Evolutionary conservation across 1,140 invertebrate genomes (phyloP).

Genomic region (Aradophagus sp.): DNA sequence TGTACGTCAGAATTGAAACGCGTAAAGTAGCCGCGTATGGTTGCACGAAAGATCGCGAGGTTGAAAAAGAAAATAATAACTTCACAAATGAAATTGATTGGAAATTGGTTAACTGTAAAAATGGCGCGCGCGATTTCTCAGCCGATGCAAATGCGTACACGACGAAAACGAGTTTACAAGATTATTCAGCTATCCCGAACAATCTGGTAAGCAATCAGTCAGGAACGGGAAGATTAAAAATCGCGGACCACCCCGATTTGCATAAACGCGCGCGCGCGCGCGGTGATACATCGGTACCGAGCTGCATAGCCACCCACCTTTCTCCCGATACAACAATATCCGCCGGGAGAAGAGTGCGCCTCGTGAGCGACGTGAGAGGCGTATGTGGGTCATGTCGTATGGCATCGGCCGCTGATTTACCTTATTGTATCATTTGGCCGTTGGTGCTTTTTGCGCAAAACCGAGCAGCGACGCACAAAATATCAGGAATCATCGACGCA

Average conservation of each 20-base stretch:
- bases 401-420: conserved; percentile 37
- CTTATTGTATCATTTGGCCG: conserved; percentile 13
- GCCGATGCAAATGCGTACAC: too few relatives aligned
- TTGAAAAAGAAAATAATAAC: too few relatives aligned
- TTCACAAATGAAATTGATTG: too few relatives aligned
- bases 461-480: conserved; percentile 6
- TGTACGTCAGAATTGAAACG: too few relatives aligned
- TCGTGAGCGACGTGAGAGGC: conserved; percentile 27
- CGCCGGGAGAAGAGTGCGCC: neutral
- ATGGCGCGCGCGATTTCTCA: too few relatives aligned
- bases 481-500: conserved; percentile 16
- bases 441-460: conserved; percentile 26
- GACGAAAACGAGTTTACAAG: neutral
- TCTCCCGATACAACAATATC: conserved; percentile 24
- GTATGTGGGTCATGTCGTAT: conserved; percentile 34
- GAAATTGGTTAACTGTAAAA: too few relatives aligned
- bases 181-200: neutral
- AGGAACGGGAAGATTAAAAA: neutral
- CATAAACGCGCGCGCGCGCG: conserved; percentile 6
- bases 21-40: too few relatives aligned
- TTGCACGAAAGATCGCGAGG: too few relatives aligned
- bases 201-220: conserved; percentile 2
- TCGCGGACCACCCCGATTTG: conserved; percentile 3
- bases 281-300: conserved; percentile 14
- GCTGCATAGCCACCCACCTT: conserved; percentile 17